These are phyloP conservation scores for Luperina testacea DNA, from an alignment of 2,888 invertebrate species.

Conservation along the genomic window DNA sequence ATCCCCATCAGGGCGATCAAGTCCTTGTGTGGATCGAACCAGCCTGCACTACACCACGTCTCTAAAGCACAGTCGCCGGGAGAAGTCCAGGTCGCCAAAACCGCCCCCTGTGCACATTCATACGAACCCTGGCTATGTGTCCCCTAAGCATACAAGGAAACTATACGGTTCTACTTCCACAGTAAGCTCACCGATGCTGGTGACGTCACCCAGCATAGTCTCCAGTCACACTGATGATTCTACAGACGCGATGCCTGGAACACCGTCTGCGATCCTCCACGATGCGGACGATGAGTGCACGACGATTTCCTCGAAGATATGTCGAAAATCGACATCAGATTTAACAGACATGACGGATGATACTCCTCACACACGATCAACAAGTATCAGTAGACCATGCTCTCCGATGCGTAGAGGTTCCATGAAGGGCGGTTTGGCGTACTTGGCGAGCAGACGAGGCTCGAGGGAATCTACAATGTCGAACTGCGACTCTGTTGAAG, in stretches of 20 bases:
- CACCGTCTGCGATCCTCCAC: slow-evolving; percentile 82
- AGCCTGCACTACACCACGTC: slow-evolving; percentile 84
- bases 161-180: slow-evolving; percentile 86
- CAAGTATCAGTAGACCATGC: slow-evolving; percentile 91
- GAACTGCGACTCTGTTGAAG: slow-evolving; percentile 92
- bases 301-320: slow-evolving; percentile 87
- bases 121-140: slow-evolving; percentile 91
- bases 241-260: slow-evolving; percentile 83
- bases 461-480: slow-evolving; percentile 94
- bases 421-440: slow-evolving; percentile 93
- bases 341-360: slow-evolving; percentile 91
- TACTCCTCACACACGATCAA: slow-evolving; percentile 90
- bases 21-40: slow-evolving; percentile 82
- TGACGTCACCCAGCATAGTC: slow-evolving; percentile 86
- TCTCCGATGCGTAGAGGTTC: slow-evolving; percentile 93
- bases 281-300: slow-evolving; percentile 87
- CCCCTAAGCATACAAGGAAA: slow-evolving; percentile 86
- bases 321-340: slow-evolving; percentile 94
- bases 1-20: slow-evolving; percentile 84
- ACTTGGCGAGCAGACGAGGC: slow-evolving; percentile 96
- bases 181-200: slow-evolving; percentile 84
- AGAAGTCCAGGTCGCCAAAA: slow-evolving; percentile 86
- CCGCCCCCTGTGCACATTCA: slow-evolving; percentile 90
- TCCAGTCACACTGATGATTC: slow-evolving; percentile 88
- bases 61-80: slow-evolving; percentile 83